phyloP scores from a whole-genome alignment of 2,888 invertebrate genomes.

The Euzophera pinguis region DNA sequence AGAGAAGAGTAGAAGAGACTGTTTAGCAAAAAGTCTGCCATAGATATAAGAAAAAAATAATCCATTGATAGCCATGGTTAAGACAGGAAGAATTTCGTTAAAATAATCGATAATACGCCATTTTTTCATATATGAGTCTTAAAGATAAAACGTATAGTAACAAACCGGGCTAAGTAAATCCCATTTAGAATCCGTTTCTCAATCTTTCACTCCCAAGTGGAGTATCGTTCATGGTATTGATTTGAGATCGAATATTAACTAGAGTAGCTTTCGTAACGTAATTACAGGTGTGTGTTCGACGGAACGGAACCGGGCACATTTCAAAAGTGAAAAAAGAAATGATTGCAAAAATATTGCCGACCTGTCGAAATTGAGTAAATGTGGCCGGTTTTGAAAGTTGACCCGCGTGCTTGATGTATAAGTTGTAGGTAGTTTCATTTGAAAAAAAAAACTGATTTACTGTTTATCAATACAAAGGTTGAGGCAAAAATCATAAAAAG shows the following conservation, averaged over 20 bases:
- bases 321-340: constrained; percentile 3
- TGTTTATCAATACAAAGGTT: too few relatives aligned
- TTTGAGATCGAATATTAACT: constrained; percentile 11
- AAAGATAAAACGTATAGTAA: too few relatives aligned
- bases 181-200: not conserved
- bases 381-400: not conserved
- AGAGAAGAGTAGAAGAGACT: too few relatives aligned
- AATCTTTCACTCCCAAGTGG: constrained; percentile 1
- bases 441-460: not conserved
- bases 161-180: too few relatives aligned
- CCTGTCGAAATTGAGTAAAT: constrained; percentile 6
- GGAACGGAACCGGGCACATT: not conserved
- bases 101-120: too few relatives aligned
- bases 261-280: constrained; percentile 10
- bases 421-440: not conserved
- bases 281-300: not conserved
- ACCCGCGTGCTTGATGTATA: not conserved
- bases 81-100: too few relatives aligned
- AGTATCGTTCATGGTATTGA: constrained; percentile 9
- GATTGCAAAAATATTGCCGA: not conserved
- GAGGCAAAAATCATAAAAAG: too few relatives aligned
- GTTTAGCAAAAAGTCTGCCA: too few relatives aligned
- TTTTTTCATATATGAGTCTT: too few relatives aligned
- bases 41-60: too few relatives aligned
- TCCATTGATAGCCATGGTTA: too few relatives aligned